These are phyloP conservation scores for Pelagia noctiluca DNA, from an alignment of 30 jellyfish, hydroid and myxozoan species.

Conservation along the genomic window DNA sequence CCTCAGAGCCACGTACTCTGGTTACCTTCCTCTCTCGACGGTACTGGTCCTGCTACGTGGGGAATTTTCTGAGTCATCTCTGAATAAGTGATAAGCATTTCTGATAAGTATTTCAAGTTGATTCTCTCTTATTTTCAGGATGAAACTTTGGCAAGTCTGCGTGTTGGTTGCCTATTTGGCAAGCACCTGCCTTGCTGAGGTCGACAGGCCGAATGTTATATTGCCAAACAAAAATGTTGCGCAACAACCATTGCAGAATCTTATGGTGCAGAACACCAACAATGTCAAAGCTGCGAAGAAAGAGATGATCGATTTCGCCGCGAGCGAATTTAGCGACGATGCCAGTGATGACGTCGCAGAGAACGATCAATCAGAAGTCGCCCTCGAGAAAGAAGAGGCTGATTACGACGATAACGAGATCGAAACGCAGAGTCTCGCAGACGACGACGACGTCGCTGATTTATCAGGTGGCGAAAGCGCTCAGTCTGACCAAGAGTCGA, in stretches of 20 bases:
- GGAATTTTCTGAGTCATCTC: background rate
- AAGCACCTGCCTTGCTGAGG: conserved; percentile 66
- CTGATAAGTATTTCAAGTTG: background rate
- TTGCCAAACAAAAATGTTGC: conserved; percentile 9
- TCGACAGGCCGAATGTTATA: conserved; percentile 15
- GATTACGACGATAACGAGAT: conserved; percentile 67
- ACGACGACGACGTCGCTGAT: conserved; percentile 65
- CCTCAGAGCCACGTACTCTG: too few relatives aligned
- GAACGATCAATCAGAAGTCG: conserved; percentile 70
- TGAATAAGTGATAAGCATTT: background rate
- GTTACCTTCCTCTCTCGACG: background rate
- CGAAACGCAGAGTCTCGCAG: conserved; percentile 50
- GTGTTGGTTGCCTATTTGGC: conserved; percentile 61
- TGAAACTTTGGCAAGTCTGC: conserved; percentile 52
- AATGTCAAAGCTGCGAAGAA: conserved; percentile 62
- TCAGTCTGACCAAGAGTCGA: conserved; percentile 49
- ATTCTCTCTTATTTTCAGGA: conserved; percentile 27
- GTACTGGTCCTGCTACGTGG: background rate
- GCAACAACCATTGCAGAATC: conserved; percentile 12
- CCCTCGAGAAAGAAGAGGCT: conserved; percentile 73
- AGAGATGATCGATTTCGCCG: conserved; percentile 62
- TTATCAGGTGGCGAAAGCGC: conserved; percentile 46
- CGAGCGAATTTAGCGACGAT: conserved; percentile 54
- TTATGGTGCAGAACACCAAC: conserved; percentile 36
- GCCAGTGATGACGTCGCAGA: conserved; percentile 59